Evolutionary conservation across 1,140 invertebrate genomes (phyloP).

Genomic region (Ooceraea biroi): DNA sequence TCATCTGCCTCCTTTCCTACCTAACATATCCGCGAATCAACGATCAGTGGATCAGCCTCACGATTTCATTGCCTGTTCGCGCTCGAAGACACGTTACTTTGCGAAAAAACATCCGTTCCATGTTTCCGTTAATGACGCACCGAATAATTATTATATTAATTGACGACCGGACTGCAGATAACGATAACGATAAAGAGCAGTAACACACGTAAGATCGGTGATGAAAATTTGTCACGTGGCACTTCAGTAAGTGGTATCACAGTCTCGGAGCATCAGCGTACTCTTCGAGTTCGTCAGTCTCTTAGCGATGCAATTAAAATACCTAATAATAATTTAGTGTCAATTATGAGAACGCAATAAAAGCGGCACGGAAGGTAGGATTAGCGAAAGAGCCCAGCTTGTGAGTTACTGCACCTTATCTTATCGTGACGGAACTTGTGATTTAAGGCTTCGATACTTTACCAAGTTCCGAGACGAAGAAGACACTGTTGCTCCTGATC

Average conservation of each 20-base stretch:
- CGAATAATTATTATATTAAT: no score
- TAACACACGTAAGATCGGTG: no score
- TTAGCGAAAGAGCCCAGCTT: background rate
- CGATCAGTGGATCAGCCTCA: constrained; percentile 34
- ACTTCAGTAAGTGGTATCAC: no score
- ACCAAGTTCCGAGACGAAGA: constrained; percentile 15
- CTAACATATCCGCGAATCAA: background rate
- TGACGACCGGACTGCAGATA: constrained; percentile 30
- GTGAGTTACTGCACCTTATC: constrained; percentile 1
- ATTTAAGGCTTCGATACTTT: constrained; percentile 5
- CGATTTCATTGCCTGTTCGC: background rate
- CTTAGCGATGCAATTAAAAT: no score
- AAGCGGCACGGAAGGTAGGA: background rate
- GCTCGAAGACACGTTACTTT: no score
- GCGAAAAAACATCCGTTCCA: background rate
- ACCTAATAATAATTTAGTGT: no score
- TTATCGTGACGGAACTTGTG: constrained; percentile 4
- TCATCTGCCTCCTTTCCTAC: constrained; percentile 17
- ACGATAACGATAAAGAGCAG: background rate
- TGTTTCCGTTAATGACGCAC: constrained; percentile 15
- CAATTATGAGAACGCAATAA: no score
- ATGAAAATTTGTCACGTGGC: background rate
- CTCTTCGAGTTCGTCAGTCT: no score
- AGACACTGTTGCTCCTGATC: background rate
- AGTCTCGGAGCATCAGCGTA: no score